Conservation (phyloP, 2,888 invertebrate species). For the Sarcophaga rosellei region DNA sequence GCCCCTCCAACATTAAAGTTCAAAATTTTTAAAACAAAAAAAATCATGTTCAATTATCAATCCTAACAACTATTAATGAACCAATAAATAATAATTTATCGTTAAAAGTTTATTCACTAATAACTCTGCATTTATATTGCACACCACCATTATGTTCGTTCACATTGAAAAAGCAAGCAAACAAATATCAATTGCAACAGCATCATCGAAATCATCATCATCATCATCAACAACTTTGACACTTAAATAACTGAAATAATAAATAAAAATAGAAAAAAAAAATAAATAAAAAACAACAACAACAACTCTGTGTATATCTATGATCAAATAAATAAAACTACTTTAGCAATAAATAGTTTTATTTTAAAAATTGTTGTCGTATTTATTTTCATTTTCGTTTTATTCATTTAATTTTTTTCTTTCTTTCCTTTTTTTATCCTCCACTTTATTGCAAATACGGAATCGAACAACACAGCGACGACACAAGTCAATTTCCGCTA, state of each 20-base stretch:
- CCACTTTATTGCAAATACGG: neutral
- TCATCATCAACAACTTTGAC: constrained; percentile 3
- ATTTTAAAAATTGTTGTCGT: neutral
- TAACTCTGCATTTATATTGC: neutral
- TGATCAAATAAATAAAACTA: neutral
- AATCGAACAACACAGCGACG: neutral
- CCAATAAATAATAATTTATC: neutral
- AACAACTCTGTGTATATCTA: neutral
- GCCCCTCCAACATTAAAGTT: neutral
- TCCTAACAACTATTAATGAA: neutral
- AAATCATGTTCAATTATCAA: neutral
- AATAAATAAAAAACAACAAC: neutral
- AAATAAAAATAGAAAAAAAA: neutral
- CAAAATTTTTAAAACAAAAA: neutral
- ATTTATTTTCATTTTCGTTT: constrained; percentile 12
- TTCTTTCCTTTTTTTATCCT: neutral
- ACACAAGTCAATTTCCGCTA: constrained; percentile 47
- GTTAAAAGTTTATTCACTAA: neutral
- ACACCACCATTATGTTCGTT: neutral
- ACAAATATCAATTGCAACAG: neutral
- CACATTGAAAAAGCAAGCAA: neutral
- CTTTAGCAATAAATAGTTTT: constrained; percentile 11
- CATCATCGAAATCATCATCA: neutral
- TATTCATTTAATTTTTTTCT: neutral
- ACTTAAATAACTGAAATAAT: neutral